Evolutionary conservation across 2,888 invertebrate genomes (phyloP).

Genomic region (Xestia c-nigrum): DNA sequence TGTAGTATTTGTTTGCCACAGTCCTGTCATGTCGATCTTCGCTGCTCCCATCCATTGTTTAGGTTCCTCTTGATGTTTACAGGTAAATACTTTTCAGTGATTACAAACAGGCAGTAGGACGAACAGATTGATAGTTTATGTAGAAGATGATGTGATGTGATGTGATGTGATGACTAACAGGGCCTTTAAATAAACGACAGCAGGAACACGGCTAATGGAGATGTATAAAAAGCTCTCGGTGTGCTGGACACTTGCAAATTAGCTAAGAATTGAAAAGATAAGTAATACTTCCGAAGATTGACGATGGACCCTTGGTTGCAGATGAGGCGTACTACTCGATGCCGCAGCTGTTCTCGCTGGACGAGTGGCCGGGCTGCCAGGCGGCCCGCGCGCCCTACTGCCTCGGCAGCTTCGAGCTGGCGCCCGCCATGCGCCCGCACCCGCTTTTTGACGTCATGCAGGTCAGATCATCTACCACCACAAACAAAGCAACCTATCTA

Average conservation of each 20-base stretch:
- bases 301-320: constrained; percentile 62
- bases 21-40: background rate
- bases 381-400: constrained; percentile 81
- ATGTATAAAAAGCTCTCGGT: background rate
- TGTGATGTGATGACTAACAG: background rate
- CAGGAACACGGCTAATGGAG: background rate
- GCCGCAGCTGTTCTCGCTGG: constrained; percentile 84
- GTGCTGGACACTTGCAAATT: no score
- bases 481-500: background rate
- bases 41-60: background rate
- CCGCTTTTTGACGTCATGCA: constrained; percentile 79
- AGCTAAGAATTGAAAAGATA: background rate
- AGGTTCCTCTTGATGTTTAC: background rate
- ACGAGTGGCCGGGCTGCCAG: constrained; percentile 81
- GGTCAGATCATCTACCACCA: constrained; percentile 66
- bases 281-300: background rate
- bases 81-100: background rate
- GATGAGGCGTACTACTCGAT: constrained; percentile 85
- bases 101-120: background rate
- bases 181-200: background rate
- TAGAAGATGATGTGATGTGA: background rate
- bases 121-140: background rate
- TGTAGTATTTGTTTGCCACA: background rate
- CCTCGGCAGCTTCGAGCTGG: constrained; percentile 84
- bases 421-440: constrained; percentile 63